Conservation (phyloP, 53 echinoderm and acorn worm genomes). For the Actinopyga echinites region DNA sequence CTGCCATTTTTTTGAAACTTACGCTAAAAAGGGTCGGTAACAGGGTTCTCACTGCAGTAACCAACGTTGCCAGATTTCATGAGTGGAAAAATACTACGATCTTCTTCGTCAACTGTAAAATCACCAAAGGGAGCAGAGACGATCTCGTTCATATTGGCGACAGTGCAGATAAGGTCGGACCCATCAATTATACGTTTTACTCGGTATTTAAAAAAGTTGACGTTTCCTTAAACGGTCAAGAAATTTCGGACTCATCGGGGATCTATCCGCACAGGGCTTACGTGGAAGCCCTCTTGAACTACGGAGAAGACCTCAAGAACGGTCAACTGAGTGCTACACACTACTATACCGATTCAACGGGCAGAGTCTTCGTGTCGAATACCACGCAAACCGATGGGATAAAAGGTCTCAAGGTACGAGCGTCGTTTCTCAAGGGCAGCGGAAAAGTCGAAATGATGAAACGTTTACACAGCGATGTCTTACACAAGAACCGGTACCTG, state of each 20-base stretch:
- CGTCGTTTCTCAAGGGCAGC: background rate
- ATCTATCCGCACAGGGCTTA: conserved; percentile 54
- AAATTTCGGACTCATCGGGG: conserved; percentile 38
- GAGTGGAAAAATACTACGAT: conserved; percentile 5
- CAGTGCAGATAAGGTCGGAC: conserved; percentile 34
- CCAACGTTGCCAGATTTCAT: background rate
- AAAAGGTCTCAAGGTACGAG: background rate
- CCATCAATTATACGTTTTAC: conserved; percentile 12
- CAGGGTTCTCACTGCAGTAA: conserved; percentile 4
- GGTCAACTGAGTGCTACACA: background rate
- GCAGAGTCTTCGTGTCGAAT: background rate
- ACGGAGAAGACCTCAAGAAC: conserved; percentile 8
- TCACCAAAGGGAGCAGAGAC: conserved; percentile 39
- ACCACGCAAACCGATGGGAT: background rate
- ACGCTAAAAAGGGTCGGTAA: conserved; percentile 39
- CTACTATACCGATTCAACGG: background rate
- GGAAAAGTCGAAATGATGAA: conserved; percentile 31
- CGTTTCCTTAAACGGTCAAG: conserved; percentile 44
- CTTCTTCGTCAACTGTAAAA: conserved; percentile 50
- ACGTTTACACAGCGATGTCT: conserved; percentile 32
- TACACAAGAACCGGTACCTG: conserved; percentile 26
- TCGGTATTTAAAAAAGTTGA: conserved; percentile 52
- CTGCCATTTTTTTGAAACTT: conserved; percentile 55
- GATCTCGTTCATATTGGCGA: conserved; percentile 16
- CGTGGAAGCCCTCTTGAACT: conserved; percentile 43